These are phyloP conservation scores for Xanthia togata DNA, from an alignment of 2,888 invertebrate genomes.

Conservation along the genomic window DNA sequence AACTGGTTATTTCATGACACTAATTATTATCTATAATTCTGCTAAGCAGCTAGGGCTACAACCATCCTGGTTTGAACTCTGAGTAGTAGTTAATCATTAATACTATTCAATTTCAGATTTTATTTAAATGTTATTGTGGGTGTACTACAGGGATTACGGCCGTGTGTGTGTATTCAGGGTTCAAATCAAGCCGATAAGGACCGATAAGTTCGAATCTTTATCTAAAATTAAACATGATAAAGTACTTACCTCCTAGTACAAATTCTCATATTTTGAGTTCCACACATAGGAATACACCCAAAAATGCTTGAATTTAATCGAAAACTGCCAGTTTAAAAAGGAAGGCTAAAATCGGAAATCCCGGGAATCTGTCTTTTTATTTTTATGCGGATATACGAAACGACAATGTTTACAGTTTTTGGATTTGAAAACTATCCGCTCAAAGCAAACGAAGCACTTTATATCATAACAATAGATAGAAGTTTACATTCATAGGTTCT, in stretches of 20 bases:
- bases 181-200: no score
- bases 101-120: no score
- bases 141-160: no score
- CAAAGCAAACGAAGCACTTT: conserved; percentile 9
- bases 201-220: background rate
- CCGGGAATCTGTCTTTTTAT: background rate
- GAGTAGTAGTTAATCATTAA: no score
- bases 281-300: background rate
- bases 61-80: no score
- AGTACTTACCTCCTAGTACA: background rate
- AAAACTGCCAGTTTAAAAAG: conserved; percentile 1
- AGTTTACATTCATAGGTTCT: no score
- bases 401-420: conserved; percentile 29
- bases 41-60: no score
- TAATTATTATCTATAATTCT: no score
- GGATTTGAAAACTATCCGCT: conserved; percentile 31
- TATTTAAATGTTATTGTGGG: no score
- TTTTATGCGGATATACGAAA: conserved; percentile 22
- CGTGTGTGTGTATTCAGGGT: no score
- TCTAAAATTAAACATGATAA: background rate
- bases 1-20: no score
- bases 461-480: background rate
- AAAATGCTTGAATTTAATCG: background rate
- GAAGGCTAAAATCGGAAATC: background rate
- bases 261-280: background rate